Base-by-base conservation (phyloP, 2,113 vertebrate genomes). In the Erythrocercus mccallii region DNA sequence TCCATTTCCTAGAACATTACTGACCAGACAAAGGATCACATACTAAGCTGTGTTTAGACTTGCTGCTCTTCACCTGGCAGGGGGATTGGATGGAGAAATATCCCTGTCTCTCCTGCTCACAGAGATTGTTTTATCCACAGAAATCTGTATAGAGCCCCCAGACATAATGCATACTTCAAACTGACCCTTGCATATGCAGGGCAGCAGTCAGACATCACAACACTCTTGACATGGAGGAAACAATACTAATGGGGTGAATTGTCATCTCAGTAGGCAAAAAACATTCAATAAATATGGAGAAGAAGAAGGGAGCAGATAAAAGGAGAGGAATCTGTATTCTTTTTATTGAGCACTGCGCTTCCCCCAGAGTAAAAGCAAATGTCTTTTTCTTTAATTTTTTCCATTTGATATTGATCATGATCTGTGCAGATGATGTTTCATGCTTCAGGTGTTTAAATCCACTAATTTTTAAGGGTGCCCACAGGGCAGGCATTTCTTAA, bases 401-500 rank as follows among this genome's bases (percentile, higher is more conserved):
- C 74, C 53, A 57, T 92, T 84, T 91, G 38, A 79, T 38, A 86
- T 89, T 94, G 77, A 95, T 83, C 90, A 91, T 28, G 70, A 79
- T 22, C 73, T 2, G 0, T 88, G 53, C 42, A 91, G 86, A 88
- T 79, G 77, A 57, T 79, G 72, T 86, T 97, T 95, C 95, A 95
- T 79, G 92, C 90, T 91, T 96, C 83, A 86, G 68, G 53, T 92
- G 45, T 83, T 95, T 81, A 91, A 92, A 93, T 54, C 1, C 16
- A 87, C 74, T 91, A 81, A 95, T 96, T 96, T 94, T 93, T 90
- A 81, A 86, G 57, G 14, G 45, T 62, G 35, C 86, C 94, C 78
- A 19, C 2, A 5, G 54, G 90, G 65, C 81, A 83, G 64, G 61
- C 31, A 81, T 95, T 74, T 96, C 92, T 96, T 95, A 94, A 48